A percentile compares a stretch with the other conserved stretches of the same genome.
These are phyloP conservation scores for Tympanoctomys barrerae DNA, from an alignment of 2,797 vertebrate species.

Conservation along the genomic window DNA sequence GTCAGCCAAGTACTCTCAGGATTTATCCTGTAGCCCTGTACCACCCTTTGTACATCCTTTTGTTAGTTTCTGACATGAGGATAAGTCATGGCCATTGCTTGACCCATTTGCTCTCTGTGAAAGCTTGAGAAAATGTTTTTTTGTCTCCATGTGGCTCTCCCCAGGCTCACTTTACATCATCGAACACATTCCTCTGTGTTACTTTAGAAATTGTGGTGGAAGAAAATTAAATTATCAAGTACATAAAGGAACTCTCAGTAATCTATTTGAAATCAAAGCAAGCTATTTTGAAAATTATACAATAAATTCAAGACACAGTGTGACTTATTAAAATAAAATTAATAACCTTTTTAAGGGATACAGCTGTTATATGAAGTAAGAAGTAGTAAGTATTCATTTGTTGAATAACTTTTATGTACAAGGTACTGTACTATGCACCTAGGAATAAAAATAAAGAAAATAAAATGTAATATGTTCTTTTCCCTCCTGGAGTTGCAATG, in stretches of 20 bases:
- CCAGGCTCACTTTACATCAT: too few relatives aligned
- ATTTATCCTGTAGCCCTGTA: too few relatives aligned
- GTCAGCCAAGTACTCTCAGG: too few relatives aligned
- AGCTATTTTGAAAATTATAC: constrained; percentile 29
- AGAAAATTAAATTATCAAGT: constrained; percentile 34
- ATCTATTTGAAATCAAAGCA: constrained; percentile 22
- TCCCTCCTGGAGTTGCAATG: not conserved
- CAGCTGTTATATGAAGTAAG: not conserved
- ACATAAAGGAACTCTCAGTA: not conserved
- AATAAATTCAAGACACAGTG: constrained; percentile 14
- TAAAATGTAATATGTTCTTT: not conserved
- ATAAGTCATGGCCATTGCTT: too few relatives aligned
- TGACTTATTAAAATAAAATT: constrained; percentile 31
- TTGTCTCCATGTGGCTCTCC: too few relatives aligned
- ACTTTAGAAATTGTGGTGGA: not conserved
- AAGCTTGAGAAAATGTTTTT: too few relatives aligned
- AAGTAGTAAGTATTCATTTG: not conserved
- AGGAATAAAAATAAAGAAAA: constrained; percentile 28
- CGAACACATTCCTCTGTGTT: too few relatives aligned
- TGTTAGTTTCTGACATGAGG: too few relatives aligned
- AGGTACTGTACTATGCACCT: not conserved
- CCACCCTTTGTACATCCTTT: too few relatives aligned
- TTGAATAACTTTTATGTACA: not conserved
- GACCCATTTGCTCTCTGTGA: too few relatives aligned
- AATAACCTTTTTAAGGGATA: not conserved